Percentiles rank a stretch among this genome's conserved stretches.
Evolutionary conservation across 2,888 invertebrate species (phyloP).

Genomic region (Dolichomitus sp.): DNA sequence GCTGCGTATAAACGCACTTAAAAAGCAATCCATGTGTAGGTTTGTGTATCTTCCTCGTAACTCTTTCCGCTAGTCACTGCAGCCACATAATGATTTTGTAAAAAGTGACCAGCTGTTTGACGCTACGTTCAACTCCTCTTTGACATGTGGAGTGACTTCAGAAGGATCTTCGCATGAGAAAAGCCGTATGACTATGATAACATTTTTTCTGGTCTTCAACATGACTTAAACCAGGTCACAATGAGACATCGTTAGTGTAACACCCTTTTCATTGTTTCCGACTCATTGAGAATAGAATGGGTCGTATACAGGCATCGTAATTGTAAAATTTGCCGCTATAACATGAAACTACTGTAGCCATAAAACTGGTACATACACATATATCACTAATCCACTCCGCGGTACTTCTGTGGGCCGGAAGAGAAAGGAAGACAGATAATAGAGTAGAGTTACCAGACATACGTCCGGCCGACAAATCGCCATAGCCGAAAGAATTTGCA

Average conservation of each 20-base stretch:
- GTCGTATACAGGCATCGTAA: neutral
- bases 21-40: conserved; percentile 1
- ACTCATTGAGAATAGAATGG: neutral
- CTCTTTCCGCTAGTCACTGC: conserved; percentile 45
- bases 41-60: conserved; percentile 43
- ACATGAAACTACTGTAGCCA: neutral
- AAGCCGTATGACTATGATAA: neutral
- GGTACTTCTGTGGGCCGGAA: conserved; percentile 38
- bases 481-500: conserved; percentile 37
- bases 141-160: neutral
- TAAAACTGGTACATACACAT: conserved; percentile 19
- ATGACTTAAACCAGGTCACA: no score
- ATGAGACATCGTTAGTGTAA: neutral
- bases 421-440: conserved; percentile 53
- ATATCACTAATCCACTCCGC: neutral
- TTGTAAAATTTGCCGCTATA: conserved; percentile 19
- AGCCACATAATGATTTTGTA: conserved; percentile 41
- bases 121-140: neutral
- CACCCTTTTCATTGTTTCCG: neutral
- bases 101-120: neutral
- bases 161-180: neutral
- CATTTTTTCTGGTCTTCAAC: neutral
- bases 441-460: conserved; percentile 37
- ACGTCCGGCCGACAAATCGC: conserved; percentile 34
- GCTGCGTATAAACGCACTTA: conserved; percentile 24